A percentile compares a stretch with the other conserved stretches of the same genome.
phyloP scores from a whole-genome alignment of 2,797 vertebrate genomes.

The Decapterus maruadsi region DNA sequence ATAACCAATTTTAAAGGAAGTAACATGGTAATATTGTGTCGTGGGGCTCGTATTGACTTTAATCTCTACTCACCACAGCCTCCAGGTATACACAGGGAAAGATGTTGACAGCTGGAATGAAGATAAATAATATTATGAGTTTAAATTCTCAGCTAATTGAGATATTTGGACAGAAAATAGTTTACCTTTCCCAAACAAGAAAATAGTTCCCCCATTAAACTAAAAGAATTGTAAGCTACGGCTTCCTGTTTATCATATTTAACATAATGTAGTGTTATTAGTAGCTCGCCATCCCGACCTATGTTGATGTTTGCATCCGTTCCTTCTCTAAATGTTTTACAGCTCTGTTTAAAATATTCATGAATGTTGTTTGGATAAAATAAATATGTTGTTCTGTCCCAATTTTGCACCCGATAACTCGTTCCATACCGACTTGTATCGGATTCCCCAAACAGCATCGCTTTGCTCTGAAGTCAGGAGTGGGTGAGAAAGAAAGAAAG shows the following conservation, averaged over 20 bases:
- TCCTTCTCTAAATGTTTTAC: not conserved
- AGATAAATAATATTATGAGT: not conserved
- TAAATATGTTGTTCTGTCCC: slow-evolving; percentile 1
- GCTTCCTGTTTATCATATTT: not conserved
- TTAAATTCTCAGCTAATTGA: not conserved
- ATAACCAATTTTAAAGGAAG: too few species aligned
- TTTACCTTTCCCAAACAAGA: not conserved
- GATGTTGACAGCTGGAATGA: not conserved
- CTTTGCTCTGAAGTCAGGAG: not conserved
- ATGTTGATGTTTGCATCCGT: not conserved
- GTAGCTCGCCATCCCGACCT: not conserved
- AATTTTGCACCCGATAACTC: slow-evolving; percentile 12
- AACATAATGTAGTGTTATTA: not conserved
- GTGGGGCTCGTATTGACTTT: too few species aligned
- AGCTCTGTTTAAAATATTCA: not conserved
- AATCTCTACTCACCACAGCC: not conserved
- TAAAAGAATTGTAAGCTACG: not conserved
- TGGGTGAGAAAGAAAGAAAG: slow-evolving; percentile 1
- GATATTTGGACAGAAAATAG: not conserved
- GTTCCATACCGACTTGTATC: slow-evolving; percentile 22
- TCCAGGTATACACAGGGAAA: not conserved
- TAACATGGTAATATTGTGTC: too few species aligned
- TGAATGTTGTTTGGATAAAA: not conserved
- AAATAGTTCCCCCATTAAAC: not conserved
- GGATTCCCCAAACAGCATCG: slow-evolving; percentile 27